Percentiles rank a stretch among this genome's conserved stretches.
phyloP scores from a whole-genome alignment of 2,113 vertebrate genomes.

The Oreochromis tanganicae region DNA sequence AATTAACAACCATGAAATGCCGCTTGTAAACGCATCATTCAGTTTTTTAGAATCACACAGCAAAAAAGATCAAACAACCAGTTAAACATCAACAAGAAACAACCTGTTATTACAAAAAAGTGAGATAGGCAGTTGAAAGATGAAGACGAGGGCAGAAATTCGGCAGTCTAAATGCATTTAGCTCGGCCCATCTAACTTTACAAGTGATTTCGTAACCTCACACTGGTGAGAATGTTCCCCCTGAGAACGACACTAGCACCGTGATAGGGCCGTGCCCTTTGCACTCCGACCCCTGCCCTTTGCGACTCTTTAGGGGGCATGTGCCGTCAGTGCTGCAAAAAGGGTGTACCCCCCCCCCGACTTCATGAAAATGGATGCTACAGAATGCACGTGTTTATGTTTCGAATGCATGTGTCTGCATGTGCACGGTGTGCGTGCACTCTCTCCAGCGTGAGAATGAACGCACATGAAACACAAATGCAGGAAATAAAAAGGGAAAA shows the following conservation, averaged over 20 bases:
- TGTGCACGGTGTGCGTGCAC: not conserved
- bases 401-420: not conserved
- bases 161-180: not conserved
- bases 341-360: not conserved
- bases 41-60: not conserved
- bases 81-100: not conserved
- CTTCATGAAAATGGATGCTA: constrained; percentile 48
- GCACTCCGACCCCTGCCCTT: constrained; percentile 48
- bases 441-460: not conserved
- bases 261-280: constrained; percentile 59
- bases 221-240: constrained; percentile 49
- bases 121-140: not conserved
- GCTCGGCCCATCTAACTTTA: not conserved
- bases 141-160: not conserved
- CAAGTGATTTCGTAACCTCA: constrained; percentile 6
- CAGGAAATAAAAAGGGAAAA: constrained; percentile 9
- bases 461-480: not conserved
- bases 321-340: constrained; percentile 16
- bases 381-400: not conserved
- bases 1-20: not conserved
- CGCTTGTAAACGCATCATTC: not conserved
- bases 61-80: not conserved
- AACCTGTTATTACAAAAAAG: not conserved
- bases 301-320: constrained; percentile 24
- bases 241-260: constrained; percentile 48